A percentile compares a stretch with the other conserved stretches of the same genome.
Evolutionary conservation across 2,888 invertebrate genomes (phyloP).

Genomic region (Thecocarcelia acutangulata): DNA sequence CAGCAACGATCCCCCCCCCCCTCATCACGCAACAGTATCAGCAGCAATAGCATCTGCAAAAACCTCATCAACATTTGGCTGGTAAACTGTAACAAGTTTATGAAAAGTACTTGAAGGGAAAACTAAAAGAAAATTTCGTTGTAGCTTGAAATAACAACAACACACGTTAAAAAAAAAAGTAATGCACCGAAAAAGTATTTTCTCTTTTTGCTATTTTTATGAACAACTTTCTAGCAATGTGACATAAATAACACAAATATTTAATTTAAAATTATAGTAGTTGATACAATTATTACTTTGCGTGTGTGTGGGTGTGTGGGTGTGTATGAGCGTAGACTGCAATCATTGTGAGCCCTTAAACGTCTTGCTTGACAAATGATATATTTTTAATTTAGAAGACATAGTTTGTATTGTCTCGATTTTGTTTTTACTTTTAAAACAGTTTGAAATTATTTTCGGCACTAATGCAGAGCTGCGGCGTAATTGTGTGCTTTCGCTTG

Average conservation of each 20-base stretch:
- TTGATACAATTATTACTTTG: not conserved
- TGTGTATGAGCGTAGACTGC: no score
- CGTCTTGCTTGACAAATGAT: no score
- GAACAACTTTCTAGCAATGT: constrained; percentile 50
- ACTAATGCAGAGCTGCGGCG: no score
- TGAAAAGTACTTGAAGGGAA: constrained; percentile 61
- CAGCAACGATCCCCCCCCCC: not conserved
- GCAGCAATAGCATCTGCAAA: constrained; percentile 1
- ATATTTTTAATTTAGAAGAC: no score
- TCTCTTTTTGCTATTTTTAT: constrained; percentile 27
- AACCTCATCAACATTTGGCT: constrained; percentile 63
- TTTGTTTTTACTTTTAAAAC: no score
- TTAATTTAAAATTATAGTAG: constrained; percentile 55
- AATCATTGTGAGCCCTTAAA: constrained; percentile 47
- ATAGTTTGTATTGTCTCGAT: no score
- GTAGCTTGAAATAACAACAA: constrained; percentile 36
- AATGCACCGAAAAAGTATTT: constrained; percentile 38
- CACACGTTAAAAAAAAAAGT: not conserved
- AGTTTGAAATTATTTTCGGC: no score
- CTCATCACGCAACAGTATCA: no score
- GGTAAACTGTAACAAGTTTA: constrained; percentile 61
- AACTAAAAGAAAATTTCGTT: constrained; percentile 61
- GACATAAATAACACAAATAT: constrained; percentile 64
- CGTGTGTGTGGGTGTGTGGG: not conserved
- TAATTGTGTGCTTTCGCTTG: no score